These are phyloP conservation scores for Phycodurus eques DNA, from an alignment of 2,113 vertebrate species.

Conservation along the genomic window DNA sequence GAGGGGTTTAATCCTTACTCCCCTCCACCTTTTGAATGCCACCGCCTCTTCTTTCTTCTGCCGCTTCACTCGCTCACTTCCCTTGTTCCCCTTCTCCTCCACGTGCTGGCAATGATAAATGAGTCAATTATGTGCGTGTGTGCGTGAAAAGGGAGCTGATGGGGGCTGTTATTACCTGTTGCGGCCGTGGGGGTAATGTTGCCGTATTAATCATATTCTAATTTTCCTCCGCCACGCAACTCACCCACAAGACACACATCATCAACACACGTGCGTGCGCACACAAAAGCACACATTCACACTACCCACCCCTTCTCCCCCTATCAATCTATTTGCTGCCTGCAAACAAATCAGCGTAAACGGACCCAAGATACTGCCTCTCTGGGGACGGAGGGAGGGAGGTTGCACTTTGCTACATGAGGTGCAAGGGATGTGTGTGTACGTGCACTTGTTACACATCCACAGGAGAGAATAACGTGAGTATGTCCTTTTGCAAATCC, in stretches of 20 bases:
- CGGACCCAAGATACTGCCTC: slow-evolving; percentile 48
- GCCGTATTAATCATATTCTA: slow-evolving; percentile 80
- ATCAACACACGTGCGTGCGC: not conserved
- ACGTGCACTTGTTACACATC: slow-evolving; percentile 12
- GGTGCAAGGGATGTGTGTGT: slow-evolving; percentile 30
- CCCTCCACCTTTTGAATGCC: slow-evolving; percentile 13
- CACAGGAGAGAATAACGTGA: slow-evolving; percentile 2
- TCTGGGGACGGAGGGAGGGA: slow-evolving; percentile 10
- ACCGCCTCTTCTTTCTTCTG: slow-evolving; percentile 19
- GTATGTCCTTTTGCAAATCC: slow-evolving; percentile 18
- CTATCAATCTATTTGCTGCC: slow-evolving; percentile 69
- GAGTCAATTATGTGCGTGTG: slow-evolving; percentile 75
- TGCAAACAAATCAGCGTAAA: slow-evolving; percentile 63
- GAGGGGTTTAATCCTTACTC: slow-evolving; percentile 50
- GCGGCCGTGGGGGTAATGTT: slow-evolving; percentile 73
- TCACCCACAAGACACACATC: slow-evolving; percentile 4
- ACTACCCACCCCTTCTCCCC: slow-evolving; percentile 7
- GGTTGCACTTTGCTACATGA: slow-evolving; percentile 7
- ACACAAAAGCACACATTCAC: not conserved
- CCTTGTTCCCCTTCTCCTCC: slow-evolving; percentile 53
- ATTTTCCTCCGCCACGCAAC: slow-evolving; percentile 69
- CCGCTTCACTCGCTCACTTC: slow-evolving; percentile 41
- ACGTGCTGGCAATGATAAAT: slow-evolving; percentile 77
- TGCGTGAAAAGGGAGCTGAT: slow-evolving; percentile 62
- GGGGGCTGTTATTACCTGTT: slow-evolving; percentile 79